A percentile compares a stretch with the other conserved stretches of the same genome.
phyloP scores from a whole-genome alignment of 1,140 invertebrate genomes.

The Zaprionus tsacasi region DNA sequence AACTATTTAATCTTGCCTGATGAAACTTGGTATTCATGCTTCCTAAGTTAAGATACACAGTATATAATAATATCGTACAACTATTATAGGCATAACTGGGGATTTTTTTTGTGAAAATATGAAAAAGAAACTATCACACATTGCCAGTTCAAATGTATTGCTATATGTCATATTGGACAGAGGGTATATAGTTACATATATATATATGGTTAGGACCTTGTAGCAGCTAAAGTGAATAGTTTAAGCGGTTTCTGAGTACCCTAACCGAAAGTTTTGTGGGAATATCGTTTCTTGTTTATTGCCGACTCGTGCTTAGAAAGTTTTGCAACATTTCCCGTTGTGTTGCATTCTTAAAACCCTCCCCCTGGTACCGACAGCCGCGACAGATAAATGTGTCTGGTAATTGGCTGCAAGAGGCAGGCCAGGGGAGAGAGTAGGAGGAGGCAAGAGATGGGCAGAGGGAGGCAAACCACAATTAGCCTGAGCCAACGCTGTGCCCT shows the following conservation, averaged over 20 bases:
- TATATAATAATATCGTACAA: too few species aligned
- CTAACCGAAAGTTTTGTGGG: constrained; percentile 15
- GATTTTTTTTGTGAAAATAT: too few species aligned
- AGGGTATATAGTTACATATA: background rate
- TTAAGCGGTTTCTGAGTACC: constrained; percentile 21
- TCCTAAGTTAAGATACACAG: too few species aligned
- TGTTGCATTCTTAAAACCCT: constrained; percentile 43
- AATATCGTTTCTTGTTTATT: constrained; percentile 44
- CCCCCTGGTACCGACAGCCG: constrained; percentile 14
- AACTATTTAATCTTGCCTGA: too few species aligned
- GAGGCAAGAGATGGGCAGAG: background rate
- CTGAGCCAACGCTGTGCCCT: constrained; percentile 55
- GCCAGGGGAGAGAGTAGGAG: background rate
- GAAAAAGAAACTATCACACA: too few species aligned
- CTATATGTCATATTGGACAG: background rate
- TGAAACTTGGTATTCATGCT: too few species aligned
- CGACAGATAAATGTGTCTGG: constrained; percentile 64
- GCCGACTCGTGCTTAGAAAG: constrained; percentile 53
- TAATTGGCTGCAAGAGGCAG: constrained; percentile 54
- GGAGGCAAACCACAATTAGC: constrained; percentile 64
- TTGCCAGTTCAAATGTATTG: too few species aligned
- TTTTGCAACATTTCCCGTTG: constrained; percentile 45
- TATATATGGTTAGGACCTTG: constrained; percentile 6
- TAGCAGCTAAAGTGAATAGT: constrained; percentile 27
- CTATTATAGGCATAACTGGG: too few species aligned